Percentiles rank a stretch among this genome's conserved stretches.
These are phyloP conservation scores for Synanthedon formicaeformis DNA, from an alignment of 2,888 invertebrate genomes.

Conservation along the genomic window DNA sequence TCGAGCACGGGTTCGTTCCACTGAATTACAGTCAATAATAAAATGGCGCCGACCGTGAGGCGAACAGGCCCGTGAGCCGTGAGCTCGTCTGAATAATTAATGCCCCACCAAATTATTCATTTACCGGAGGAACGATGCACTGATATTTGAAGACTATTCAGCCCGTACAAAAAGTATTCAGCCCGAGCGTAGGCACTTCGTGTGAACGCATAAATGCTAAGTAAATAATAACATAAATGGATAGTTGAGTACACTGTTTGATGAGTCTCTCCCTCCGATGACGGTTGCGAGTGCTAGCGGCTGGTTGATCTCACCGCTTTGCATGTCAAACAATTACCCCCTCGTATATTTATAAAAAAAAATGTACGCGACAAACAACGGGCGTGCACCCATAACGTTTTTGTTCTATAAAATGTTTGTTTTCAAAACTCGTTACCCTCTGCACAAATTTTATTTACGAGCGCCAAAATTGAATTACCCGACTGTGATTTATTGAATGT, in stretches of 20 bases:
- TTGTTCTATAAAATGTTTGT: slow-evolving; percentile 55
- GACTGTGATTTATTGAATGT: slow-evolving; percentile 54
- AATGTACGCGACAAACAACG: slow-evolving; percentile 47
- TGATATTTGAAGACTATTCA: slow-evolving; percentile 1
- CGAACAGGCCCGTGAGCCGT: neutral
- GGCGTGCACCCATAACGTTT: slow-evolving; percentile 46
- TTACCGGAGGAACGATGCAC: slow-evolving; percentile 10
- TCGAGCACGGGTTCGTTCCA: slow-evolving; percentile 26
- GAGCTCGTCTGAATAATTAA: slow-evolving; percentile 14
- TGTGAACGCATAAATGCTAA: neutral
- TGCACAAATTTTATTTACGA: slow-evolving; percentile 54
- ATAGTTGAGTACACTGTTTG: neutral
- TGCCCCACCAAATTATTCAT: slow-evolving; percentile 15
- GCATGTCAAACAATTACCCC: slow-evolving; percentile 54
- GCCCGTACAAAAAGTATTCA: neutral
- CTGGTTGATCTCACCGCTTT: slow-evolving; percentile 38
- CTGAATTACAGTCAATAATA: slow-evolving; percentile 38
- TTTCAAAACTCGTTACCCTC: slow-evolving; percentile 57
- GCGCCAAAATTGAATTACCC: slow-evolving; percentile 44
- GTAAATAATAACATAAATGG: neutral
- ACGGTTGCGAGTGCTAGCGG: slow-evolving; percentile 2
- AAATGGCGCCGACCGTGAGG: slow-evolving; percentile 17
- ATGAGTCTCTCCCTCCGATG: neutral
- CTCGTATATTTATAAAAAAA: slow-evolving; percentile 16
- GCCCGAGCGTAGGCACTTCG: too few relatives aligned